Base-by-base conservation (phyloP, 2,888 invertebrate genomes). In the Cotesia congregata region DNA sequence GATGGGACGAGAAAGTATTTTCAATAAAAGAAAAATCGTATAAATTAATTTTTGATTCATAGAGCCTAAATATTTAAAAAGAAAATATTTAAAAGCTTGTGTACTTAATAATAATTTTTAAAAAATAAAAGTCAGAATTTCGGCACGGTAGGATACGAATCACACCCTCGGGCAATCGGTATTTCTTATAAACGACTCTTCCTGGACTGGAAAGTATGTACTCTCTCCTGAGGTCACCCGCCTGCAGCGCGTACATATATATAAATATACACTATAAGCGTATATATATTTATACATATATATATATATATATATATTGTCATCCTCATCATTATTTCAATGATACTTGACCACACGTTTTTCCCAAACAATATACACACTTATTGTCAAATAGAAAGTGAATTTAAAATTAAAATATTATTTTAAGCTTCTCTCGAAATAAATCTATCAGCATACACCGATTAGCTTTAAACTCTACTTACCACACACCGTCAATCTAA, bases 181-280 rank as follows among this genome's bases (percentile, higher is more conserved):
- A 73, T 70, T 73, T 76, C 68, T 72, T 77, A 70, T 69, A 73
- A 77, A 77, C 74, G 74, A 77, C 74, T 77, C 77, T 77, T 77
- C 74, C 77, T 77, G 77, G 71, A 77, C 77, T 77, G 77, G 77
- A 77, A 77, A 77, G 77, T 77, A 74, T 69, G 64, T 74, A 77
- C 77, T 77, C 77, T 77, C 77, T 74, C 77, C 70, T 41, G 77
- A 77, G 77, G 77, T 77, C 77, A 74, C 70, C 74, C 74, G 77
- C 77, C 77, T 61, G 59, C 74, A 65, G 77, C 74, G 60, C 67
- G 74, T 59, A 69, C 39, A 67, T 64, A 72, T 41, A 41, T 68
- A 72, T 50, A 38, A 67, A 72, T 72, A 62, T 39, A 61, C 30
- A 30, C 30, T 30, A 30, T 3, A 30, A 3, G 3, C 30, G 30